A percentile compares a stretch with the other conserved stretches of the same genome.
These are phyloP conservation scores for Hemicentrotus pulcherrimus DNA, from an alignment of 35 echinoderm and acorn worm species.

Conservation along the genomic window DNA sequence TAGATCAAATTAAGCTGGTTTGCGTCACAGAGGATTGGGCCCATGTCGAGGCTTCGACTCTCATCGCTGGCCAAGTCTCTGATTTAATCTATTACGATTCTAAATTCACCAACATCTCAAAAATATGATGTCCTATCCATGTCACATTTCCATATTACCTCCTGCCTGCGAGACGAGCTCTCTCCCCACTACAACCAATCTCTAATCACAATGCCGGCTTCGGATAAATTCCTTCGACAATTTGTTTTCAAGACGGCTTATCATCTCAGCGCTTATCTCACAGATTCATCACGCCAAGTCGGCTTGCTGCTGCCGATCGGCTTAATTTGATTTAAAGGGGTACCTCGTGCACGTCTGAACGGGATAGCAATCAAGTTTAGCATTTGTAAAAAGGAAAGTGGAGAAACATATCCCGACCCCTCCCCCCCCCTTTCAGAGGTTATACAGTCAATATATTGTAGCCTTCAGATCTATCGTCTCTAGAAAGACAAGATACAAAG, in stretches of 20 bases:
- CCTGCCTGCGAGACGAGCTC: background rate
- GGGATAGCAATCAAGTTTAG: background rate
- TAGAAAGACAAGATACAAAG: too few species aligned
- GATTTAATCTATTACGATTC: slow-evolving; percentile 39
- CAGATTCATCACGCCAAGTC: slow-evolving; percentile 15
- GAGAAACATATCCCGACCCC: background rate
- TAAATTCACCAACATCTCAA: slow-evolving; percentile 34
- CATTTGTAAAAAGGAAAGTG: background rate
- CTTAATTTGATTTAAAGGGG: slow-evolving; percentile 13
- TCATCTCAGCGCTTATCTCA: slow-evolving; percentile 16
- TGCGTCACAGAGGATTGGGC: background rate
- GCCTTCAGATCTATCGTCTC: background rate
- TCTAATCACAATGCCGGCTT: slow-evolving; percentile 17
- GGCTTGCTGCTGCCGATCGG: background rate
- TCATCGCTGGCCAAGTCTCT: background rate
- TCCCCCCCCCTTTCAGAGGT: background rate
- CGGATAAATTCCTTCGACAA: slow-evolving; percentile 30
- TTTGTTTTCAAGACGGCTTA: slow-evolving; percentile 46
- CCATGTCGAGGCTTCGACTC: background rate
- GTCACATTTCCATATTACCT: slow-evolving; percentile 32
- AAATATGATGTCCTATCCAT: slow-evolving; percentile 36
- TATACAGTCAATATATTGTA: background rate
- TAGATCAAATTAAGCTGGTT: slow-evolving; percentile 13
- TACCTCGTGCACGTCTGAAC: background rate
- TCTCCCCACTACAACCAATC: background rate